These are phyloP conservation scores for Stegostoma tigrinum DNA, from an alignment of 2,113 vertebrate genomes.

Conservation along the genomic window DNA sequence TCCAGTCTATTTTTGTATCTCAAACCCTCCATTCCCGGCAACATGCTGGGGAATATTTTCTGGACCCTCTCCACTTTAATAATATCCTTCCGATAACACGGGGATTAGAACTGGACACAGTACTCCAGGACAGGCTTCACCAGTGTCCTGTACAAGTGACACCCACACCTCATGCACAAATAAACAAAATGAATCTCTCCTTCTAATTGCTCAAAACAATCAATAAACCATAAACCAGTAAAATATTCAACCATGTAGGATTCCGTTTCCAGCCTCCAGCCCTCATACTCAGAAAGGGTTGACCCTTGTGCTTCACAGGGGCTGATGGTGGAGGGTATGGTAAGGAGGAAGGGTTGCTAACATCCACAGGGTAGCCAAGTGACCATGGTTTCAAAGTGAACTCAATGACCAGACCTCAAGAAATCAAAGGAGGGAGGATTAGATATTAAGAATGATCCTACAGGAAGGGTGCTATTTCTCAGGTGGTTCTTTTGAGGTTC, in stretches of 20 bases:
- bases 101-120: no score
- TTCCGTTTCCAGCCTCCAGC: background rate
- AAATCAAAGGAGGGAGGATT: background rate
- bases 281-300: background rate
- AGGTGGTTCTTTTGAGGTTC: background rate
- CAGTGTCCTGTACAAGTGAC: no score
- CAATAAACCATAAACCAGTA: background rate
- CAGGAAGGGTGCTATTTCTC: background rate
- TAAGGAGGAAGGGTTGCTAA: background rate
- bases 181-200: no score
- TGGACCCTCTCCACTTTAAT: no score
- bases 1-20: no score
- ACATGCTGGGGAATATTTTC: no score
- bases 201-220: background rate
- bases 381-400: background rate
- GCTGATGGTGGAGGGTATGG: background rate
- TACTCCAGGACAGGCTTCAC: no score
- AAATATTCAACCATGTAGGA: background rate
- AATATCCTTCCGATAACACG: no score
- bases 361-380: background rate
- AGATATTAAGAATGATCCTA: background rate
- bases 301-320: background rate
- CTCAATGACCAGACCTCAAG: background rate
- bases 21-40: no score
- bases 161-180: no score